phyloP scores from a whole-genome alignment of 1,140 invertebrate genomes.

The Drosophila cardini region DNA sequence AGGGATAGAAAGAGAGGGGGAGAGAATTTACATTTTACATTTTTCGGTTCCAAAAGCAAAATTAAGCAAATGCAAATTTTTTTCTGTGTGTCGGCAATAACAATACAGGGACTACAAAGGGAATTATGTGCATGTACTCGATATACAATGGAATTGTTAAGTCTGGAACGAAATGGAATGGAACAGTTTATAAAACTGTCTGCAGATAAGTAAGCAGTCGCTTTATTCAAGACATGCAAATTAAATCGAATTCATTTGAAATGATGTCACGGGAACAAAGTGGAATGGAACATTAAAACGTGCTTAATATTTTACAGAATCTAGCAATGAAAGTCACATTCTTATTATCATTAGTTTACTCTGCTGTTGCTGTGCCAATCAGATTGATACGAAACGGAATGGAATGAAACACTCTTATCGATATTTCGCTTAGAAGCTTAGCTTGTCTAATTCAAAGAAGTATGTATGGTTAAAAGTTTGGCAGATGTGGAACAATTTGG shows the following conservation, averaged over 20 bases:
- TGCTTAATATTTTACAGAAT: too few species aligned
- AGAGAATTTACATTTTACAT: slow-evolving; percentile 37
- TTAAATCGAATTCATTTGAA: background rate
- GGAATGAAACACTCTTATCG: too few species aligned
- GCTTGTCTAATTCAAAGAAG: background rate
- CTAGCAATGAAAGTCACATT: too few species aligned
- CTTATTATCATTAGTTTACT: too few species aligned
- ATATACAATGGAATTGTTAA: slow-evolving; percentile 3
- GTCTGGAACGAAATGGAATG: background rate
- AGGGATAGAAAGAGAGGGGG: too few species aligned
- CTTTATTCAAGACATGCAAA: background rate
- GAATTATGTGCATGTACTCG: background rate
- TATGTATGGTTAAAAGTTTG: background rate
- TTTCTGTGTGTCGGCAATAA: slow-evolving; percentile 26
- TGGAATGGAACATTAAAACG: slow-evolving; percentile 5
- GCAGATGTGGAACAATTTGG: slow-evolving; percentile 1
- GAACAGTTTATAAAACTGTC: background rate
- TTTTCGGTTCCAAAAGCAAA: slow-evolving; percentile 25
- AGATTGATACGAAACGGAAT: too few species aligned
- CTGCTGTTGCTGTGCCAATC: too few species aligned
- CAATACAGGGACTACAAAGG: slow-evolving; percentile 15
- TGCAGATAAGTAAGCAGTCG: background rate
- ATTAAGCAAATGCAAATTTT: slow-evolving; percentile 47
- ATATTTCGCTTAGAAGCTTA: too few species aligned
- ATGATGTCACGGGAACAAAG: background rate